Conservation (phyloP, 2,113 vertebrate species). For the Chrysemys picta region DNA sequence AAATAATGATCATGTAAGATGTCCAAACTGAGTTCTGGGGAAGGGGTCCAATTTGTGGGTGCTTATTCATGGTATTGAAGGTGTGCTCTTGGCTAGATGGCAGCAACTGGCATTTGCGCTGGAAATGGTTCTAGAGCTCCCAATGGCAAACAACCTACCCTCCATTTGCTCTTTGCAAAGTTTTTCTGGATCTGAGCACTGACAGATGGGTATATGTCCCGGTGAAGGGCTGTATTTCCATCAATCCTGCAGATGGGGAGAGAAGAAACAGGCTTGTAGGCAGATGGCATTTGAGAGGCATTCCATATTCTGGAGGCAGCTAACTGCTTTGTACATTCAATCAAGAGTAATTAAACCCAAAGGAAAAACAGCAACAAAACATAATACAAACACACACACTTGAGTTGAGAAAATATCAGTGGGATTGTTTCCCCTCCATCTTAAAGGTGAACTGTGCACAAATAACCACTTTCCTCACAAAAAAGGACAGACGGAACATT, state of each 20-base stretch:
- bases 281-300: conserved; percentile 73
- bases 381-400: conserved; percentile 62
- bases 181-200: conserved; percentile 93
- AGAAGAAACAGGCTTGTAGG: conserved; percentile 45
- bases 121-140: neutral
- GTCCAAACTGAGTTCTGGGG: neutral
- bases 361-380: conserved; percentile 70
- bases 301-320: conserved; percentile 51
- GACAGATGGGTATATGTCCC: conserved; percentile 91
- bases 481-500: neutral
- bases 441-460: conserved; percentile 31
- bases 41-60: neutral
- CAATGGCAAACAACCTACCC: conserved; percentile 77
- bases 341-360: conserved; percentile 76
- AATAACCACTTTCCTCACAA: conserved; percentile 6
- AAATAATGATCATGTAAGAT: accelerated
- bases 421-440: conserved; percentile 49
- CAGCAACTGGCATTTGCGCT: neutral
- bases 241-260: conserved; percentile 86
- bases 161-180: conserved; percentile 95
- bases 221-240: conserved; percentile 86
- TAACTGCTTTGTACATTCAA: conserved; percentile 64
- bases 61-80: neutral
- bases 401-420: conserved; percentile 19
- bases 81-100: neutral